phyloP scores from a whole-genome alignment of 2,113 vertebrate genomes.

The Phodopus roborovskii region DNA sequence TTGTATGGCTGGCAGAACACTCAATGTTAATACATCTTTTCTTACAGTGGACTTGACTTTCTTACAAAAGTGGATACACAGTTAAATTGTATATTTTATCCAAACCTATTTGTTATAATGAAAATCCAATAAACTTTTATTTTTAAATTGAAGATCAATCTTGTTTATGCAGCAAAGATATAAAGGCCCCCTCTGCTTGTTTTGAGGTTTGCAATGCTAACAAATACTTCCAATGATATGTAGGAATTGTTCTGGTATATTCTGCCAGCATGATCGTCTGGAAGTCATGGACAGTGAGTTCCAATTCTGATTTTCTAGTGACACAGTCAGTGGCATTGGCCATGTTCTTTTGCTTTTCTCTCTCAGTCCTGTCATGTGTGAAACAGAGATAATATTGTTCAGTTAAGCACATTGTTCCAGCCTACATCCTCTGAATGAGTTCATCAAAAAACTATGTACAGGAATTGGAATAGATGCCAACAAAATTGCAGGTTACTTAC shows the following conservation, averaged over 20 bases:
- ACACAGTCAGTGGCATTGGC: conserved; percentile 23
- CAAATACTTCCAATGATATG: background rate
- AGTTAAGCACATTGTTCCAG: conserved; percentile 58
- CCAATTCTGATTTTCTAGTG: conserved; percentile 61
- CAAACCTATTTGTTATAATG: background rate
- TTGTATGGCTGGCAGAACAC: background rate
- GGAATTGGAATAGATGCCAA: conserved; percentile 64
- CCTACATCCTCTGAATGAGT: conserved; percentile 50
- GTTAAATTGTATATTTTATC: background rate
- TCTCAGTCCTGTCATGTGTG: conserved; percentile 71
- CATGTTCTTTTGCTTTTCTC: conserved; percentile 54
- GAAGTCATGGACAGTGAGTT: conserved; percentile 63
- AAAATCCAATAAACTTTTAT: background rate
- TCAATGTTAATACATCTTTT: background rate
- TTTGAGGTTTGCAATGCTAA: conserved; percentile 42
- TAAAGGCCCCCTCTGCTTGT: background rate
- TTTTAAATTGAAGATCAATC: background rate
- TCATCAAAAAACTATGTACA: conserved; percentile 61
- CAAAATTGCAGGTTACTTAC: conserved; percentile 60
- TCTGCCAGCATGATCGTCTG: conserved; percentile 36
- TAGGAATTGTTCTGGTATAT: background rate
- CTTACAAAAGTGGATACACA: background rate
- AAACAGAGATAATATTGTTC: conserved; percentile 77
- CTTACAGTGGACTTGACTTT: background rate
- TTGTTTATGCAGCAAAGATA: background rate